These are phyloP conservation scores for Cephus spinipes DNA, from an alignment of 2,888 invertebrate species.

Conservation along the genomic window DNA sequence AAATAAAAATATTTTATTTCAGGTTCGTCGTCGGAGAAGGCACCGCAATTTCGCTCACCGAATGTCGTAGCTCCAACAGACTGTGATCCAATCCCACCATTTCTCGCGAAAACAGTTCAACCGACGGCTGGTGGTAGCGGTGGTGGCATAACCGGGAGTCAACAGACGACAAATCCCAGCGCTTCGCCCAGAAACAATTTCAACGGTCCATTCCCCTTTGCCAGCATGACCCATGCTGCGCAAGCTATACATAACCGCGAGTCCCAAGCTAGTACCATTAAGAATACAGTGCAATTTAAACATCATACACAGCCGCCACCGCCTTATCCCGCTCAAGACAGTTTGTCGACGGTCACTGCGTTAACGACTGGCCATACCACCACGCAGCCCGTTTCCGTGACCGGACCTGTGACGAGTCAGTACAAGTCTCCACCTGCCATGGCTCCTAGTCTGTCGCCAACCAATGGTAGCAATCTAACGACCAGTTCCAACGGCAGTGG, in stretches of 20 bases:
- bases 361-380: constrained; percentile 52
- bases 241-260: constrained; percentile 85
- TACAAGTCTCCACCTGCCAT: constrained; percentile 54
- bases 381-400: constrained; percentile 57
- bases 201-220: constrained; percentile 83
- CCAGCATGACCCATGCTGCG: constrained; percentile 89
- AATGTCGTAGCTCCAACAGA: constrained; percentile 91
- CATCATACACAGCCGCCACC: constrained; percentile 65
- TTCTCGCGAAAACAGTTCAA: constrained; percentile 57
- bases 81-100: constrained; percentile 71
- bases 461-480: constrained; percentile 36
- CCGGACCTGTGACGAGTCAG: constrained; percentile 47
- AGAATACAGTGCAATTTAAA: constrained; percentile 53
- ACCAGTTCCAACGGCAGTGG: constrained; percentile 51
- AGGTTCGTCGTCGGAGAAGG: constrained; percentile 63
- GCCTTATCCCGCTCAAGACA: constrained; percentile 66
- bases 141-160: constrained; percentile 45
- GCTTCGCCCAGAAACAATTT: constrained; percentile 65
- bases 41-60: constrained; percentile 78
- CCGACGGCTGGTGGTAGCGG: constrained; percentile 48
- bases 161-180: constrained; percentile 61
- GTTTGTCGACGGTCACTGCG: constrained; percentile 58
- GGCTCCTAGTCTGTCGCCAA: constrained; percentile 57
- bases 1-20: constrained; percentile 15
- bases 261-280: constrained; percentile 54